phyloP scores from a whole-genome alignment of 2,797 vertebrate genomes.

The Trichosurus vulpecula region DNA sequence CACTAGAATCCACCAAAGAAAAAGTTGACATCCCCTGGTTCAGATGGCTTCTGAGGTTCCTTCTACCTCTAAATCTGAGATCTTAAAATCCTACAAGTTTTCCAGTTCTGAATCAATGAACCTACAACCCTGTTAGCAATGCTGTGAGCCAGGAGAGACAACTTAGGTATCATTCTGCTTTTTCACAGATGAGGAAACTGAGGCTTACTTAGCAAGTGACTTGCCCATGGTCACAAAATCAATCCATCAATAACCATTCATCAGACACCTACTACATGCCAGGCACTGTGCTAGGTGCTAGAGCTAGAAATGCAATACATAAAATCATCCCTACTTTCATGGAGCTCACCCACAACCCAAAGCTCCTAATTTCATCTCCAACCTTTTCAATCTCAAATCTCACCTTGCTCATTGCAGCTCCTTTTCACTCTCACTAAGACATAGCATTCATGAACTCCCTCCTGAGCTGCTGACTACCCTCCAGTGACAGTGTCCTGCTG shows the following conservation, averaged over 20 bases:
- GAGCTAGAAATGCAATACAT: not conserved
- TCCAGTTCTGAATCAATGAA: not conserved
- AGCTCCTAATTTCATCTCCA: not conserved
- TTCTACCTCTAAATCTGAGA: not conserved
- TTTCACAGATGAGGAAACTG: conserved; percentile 22
- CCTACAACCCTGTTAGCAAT: conserved; percentile 52
- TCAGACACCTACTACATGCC: not conserved
- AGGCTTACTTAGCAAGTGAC: not conserved
- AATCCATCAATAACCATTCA: not conserved
- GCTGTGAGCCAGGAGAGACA: conserved; percentile 4
- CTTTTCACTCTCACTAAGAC: not conserved
- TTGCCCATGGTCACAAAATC: not conserved
- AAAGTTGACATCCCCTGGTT: not conserved
- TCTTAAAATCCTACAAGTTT: not conserved
- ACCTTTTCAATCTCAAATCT: not conserved
- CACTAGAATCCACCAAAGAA: not conserved
- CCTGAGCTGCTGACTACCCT: not conserved
- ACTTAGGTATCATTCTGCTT: not conserved
- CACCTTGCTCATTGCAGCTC: not conserved
- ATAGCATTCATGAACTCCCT: not conserved
- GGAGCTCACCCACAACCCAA: not conserved
- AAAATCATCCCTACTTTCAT: not conserved
- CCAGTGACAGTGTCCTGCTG: conserved; percentile 39
- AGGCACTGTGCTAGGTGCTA: not conserved
- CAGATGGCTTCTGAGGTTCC: not conserved